Percentiles rank a stretch among this genome's conserved stretches.
Conservation (phyloP, 1,140 invertebrate species). For the Aricia agestis region DNA sequence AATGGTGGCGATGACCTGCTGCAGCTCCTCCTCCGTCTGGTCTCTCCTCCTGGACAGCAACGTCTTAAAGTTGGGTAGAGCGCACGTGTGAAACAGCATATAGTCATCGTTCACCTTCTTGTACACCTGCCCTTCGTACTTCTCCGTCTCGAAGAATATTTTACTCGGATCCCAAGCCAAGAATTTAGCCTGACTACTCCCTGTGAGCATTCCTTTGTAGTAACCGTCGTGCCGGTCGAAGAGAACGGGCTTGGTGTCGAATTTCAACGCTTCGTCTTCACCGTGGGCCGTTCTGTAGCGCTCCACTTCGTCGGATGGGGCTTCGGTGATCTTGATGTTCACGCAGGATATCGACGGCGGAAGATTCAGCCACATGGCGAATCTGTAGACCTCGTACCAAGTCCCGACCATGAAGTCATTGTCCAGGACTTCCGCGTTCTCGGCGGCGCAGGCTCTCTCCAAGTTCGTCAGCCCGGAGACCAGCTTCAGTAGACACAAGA, state of each 20-base stretch:
- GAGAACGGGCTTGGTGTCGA: slow-evolving; percentile 24
- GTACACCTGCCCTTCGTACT: slow-evolving; percentile 17
- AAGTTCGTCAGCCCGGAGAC: background rate
- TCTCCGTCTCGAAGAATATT: background rate
- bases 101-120: slow-evolving; percentile 26
- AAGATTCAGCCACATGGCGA: slow-evolving; percentile 6
- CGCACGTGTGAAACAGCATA: slow-evolving; percentile 19
- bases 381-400: slow-evolving; percentile 24
- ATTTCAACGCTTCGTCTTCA: slow-evolving; percentile 16
- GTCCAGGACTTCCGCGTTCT: slow-evolving; percentile 7
- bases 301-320: slow-evolving; percentile 15
- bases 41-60: slow-evolving; percentile 19
- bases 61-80: slow-evolving; percentile 6
- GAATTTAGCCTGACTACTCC: slow-evolving; percentile 18
- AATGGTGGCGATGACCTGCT: slow-evolving; percentile 13
- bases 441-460: slow-evolving; percentile 17
- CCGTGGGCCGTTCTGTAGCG: slow-evolving; percentile 18
- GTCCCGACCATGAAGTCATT: slow-evolving; percentile 25
- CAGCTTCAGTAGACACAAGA: background rate
- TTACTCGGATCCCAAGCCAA: slow-evolving; percentile 19
- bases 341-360: background rate
- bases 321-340: slow-evolving; percentile 10
- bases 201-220: slow-evolving; percentile 20
- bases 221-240: background rate
- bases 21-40: slow-evolving; percentile 19